Evolutionary conservation across 2,888 invertebrate species (phyloP), one percentile per base, ranked within the genome.

Genomic region (Nemotelus nigrinus): DNA sequence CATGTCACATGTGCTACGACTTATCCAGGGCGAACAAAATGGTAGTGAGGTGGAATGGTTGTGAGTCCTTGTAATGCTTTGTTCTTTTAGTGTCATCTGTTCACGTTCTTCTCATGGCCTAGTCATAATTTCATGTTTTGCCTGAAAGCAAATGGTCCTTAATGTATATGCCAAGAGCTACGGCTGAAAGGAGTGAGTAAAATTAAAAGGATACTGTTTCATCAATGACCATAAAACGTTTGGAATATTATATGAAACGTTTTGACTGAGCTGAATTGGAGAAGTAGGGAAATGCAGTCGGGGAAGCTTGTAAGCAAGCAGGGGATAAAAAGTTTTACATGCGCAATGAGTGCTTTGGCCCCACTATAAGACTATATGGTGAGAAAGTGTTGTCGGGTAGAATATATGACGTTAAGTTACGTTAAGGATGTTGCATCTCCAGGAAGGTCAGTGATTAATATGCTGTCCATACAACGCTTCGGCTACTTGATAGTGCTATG

Each of bases 61-160:
- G 25, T 25, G 25, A 25, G 25, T 25, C 25, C 25, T 25, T 25
- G 25, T 25, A 25, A 25, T 25, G 25, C 25, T 25, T 25, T 25
- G 25, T 25, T 25, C 25, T 25, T 25, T 25, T 25, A 25, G 25
- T 25, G 25, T 25, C 25, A 25, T 25, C 25, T 25, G 25, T 25
- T 25, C 25, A 25, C 25, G 25, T 10, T 10, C 57, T 43, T 64
- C 45, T 43, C 44, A 3, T 4, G 5, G 43, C 10, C 5, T 10
- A 44, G 6, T 3, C 64, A 64, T 64, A 64, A 64, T 45, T 64
- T 64, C 64, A 10, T 64, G n/a, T 64, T 64, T 44, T 45, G 45
- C 64, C 64, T 45, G n/a, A 64, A 44, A 64, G 64, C 64, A 64
- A 64, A 10, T 64, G n/a, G 64, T 45, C 64, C n/a, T 64, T 64